Conservation (phyloP, 35 echinoderm and acorn worm species). For the Holothuria glaberrima region DNA sequence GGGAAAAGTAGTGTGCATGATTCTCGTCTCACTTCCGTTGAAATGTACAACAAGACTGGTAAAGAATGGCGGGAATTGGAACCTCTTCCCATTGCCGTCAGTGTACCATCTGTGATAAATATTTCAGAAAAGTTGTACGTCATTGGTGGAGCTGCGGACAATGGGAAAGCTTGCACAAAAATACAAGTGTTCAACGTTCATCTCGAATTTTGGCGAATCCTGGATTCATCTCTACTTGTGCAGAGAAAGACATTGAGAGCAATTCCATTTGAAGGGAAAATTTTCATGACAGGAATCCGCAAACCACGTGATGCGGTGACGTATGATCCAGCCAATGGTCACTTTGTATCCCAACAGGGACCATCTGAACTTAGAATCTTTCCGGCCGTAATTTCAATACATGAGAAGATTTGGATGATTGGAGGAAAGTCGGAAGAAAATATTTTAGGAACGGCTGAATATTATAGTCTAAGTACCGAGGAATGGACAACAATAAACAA, state of each 20-base stretch:
- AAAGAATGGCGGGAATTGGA: slow-evolving; percentile 62
- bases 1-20: slow-evolving; percentile 68
- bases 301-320: slow-evolving; percentile 71
- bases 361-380: slow-evolving; percentile 62
- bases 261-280: neutral
- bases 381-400: slow-evolving; percentile 48
- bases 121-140: slow-evolving; percentile 61
- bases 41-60: slow-evolving; percentile 49
- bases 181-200: slow-evolving; percentile 66
- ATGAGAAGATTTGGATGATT: slow-evolving; percentile 68
- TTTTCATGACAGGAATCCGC: slow-evolving; percentile 66
- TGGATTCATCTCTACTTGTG: slow-evolving; percentile 38
- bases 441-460: slow-evolving; percentile 54
- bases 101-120: slow-evolving; percentile 65
- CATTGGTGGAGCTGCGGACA: slow-evolving; percentile 70
- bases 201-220: slow-evolving; percentile 60
- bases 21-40: slow-evolving; percentile 54
- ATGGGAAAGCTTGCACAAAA: slow-evolving; percentile 53
- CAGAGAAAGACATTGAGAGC: slow-evolving; percentile 68
- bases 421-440: slow-evolving; percentile 69
- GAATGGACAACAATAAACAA: slow-evolving; percentile 65
- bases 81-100: slow-evolving; percentile 72
- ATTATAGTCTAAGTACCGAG: slow-evolving; percentile 60
- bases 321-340: slow-evolving; percentile 27
- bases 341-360: slow-evolving; percentile 23